phyloP scores from a whole-genome alignment of 2,797 vertebrate species.

The Hyperoplus lanceolatus region DNA sequence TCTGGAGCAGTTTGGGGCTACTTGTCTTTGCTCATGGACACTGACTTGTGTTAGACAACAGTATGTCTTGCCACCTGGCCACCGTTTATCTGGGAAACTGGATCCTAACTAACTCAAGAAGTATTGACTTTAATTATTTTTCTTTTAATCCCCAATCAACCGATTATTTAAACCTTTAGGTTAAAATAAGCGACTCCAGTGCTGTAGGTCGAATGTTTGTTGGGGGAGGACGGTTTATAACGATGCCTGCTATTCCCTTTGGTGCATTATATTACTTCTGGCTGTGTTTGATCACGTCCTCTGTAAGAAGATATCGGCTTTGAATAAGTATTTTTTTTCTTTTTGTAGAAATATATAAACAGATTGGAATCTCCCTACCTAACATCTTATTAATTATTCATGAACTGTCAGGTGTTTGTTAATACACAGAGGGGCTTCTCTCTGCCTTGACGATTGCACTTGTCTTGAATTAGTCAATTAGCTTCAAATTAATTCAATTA shows the following conservation, averaged over 20 bases:
- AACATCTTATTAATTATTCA: not conserved
- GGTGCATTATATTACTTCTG: not conserved
- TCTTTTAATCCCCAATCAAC: not conserved
- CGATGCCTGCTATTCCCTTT: not conserved
- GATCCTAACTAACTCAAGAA: not conserved
- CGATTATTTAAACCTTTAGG: not conserved
- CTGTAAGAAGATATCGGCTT: not conserved
- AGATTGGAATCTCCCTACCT: not conserved
- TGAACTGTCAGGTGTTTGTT: conserved; percentile 7
- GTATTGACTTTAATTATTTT: not conserved
- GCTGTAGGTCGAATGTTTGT: not conserved
- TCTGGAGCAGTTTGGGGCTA: not conserved
- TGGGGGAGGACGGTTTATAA: not conserved
- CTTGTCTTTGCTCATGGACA: not conserved
- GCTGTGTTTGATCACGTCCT: not conserved
- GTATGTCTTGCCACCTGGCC: not conserved
- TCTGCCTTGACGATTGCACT: not conserved
- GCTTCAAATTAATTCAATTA: not conserved
- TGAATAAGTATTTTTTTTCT: not conserved
- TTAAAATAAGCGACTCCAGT: not conserved
- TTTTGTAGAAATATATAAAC: not conserved
- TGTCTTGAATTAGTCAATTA: not conserved
- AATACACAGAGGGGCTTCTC: not conserved
- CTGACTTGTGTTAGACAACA: not conserved
- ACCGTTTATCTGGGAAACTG: not conserved